Conservation (phyloP, 2,113 vertebrate genomes). For the Gymnobelideus leadbeateri region DNA sequence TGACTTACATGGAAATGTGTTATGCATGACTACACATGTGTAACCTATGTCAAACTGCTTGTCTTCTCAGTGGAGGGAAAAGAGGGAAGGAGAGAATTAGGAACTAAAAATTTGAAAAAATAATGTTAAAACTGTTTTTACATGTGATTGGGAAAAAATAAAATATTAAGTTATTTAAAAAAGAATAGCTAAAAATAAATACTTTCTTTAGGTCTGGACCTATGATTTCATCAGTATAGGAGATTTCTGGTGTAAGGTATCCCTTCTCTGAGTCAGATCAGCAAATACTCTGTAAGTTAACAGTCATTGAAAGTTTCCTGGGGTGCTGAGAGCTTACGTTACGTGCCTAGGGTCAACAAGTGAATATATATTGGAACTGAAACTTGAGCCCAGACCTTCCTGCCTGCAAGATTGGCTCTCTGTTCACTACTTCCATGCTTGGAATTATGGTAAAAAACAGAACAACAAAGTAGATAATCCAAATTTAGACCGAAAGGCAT, state of each 20-base stretch:
- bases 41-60: too few species aligned
- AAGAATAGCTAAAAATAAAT: neutral
- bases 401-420: neutral
- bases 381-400: neutral
- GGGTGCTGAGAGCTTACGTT: neutral
- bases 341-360: neutral
- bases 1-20: too few species aligned
- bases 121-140: too few species aligned
- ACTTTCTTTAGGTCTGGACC: neutral
- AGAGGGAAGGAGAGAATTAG: too few species aligned
- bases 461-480: neutral
- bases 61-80: too few species aligned
- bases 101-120: too few species aligned
- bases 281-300: neutral
- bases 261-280: neutral
- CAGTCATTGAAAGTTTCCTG: neutral
- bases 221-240: neutral
- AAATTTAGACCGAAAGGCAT: neutral
- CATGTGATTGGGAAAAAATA: too few species aligned
- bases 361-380: neutral
- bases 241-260: neutral
- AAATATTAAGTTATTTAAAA: too few species aligned
- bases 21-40: too few species aligned
- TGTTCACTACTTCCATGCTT: neutral
- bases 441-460: neutral